Percentiles rank a stretch among this genome's conserved stretches.
Evolutionary conservation across 2,113 vertebrate genomes (phyloP).

Genomic region (Chaetura pelagica): DNA sequence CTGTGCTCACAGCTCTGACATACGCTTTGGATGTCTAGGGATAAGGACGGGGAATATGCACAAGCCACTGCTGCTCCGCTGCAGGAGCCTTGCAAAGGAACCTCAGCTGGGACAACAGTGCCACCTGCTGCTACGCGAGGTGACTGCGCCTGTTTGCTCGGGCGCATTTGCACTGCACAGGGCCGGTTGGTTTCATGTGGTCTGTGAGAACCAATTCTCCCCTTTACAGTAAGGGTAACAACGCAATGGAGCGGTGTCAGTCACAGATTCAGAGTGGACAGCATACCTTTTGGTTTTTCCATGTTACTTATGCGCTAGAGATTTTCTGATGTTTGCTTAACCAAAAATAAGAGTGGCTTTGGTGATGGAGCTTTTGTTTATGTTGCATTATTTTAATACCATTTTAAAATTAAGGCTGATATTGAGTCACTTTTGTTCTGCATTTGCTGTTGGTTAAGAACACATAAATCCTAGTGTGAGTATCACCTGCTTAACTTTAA

Average conservation of each 20-base stretch:
- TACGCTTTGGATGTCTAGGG: neutral
- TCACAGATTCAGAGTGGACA: neutral
- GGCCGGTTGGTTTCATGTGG: rapidly evolving
- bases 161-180: no score
- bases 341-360: rapidly evolving
- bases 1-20: rapidly evolving
- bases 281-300: rapidly evolving
- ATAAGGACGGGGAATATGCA: rapidly evolving
- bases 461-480: neutral
- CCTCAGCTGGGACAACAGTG: neutral
- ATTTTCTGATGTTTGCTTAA: rapidly evolving
- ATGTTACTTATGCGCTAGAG: rapidly evolving
- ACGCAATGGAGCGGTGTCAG: rapidly evolving
- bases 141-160: neutral
- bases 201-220: neutral
- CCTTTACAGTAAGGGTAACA: neutral
- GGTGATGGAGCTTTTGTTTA: neutral
- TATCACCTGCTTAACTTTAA: neutral
- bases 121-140: neutral
- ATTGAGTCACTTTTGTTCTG: neutral
- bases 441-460: neutral
- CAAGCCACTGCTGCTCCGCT: rapidly evolving
- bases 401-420: neutral
- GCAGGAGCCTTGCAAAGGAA: neutral
- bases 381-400: neutral